These are phyloP conservation scores for Danaus chrysippus DNA, from an alignment of 2,888 invertebrate genomes.

Conservation along the genomic window DNA sequence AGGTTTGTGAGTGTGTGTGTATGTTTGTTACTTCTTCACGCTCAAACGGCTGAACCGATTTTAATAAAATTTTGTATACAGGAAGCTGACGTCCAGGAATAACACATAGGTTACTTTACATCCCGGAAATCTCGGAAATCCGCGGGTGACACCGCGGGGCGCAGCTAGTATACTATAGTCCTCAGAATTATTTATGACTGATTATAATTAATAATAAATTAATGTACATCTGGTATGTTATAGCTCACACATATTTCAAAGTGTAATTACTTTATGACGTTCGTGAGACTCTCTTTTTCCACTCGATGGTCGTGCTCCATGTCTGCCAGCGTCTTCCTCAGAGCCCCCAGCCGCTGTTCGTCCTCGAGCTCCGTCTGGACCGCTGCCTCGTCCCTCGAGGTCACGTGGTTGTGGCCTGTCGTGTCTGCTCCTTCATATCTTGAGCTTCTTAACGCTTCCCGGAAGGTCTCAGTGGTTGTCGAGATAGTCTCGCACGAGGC, in stretches of 20 bases:
- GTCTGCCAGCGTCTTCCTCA: slow-evolving; percentile 36
- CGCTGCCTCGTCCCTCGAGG: slow-evolving; percentile 27
- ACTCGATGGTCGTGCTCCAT: slow-evolving; percentile 49
- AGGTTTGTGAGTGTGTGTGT: too few relatives aligned
- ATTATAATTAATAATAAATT: too few relatives aligned
- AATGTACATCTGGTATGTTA: too few relatives aligned
- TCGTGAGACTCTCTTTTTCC: slow-evolving; percentile 51
- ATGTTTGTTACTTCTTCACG: too few relatives aligned
- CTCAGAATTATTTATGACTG: neutral
- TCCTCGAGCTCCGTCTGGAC: slow-evolving; percentile 18
- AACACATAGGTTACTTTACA: too few relatives aligned
- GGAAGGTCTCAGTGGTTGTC: neutral
- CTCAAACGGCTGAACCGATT: too few relatives aligned
- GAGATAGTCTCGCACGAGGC: slow-evolving; percentile 3
- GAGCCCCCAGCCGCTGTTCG: slow-evolving; percentile 16
- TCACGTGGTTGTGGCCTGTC: neutral
- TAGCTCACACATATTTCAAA: too few relatives aligned
- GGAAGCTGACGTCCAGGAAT: too few relatives aligned
- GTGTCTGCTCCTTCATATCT: slow-evolving; percentile 8
- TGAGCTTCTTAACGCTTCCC: neutral
- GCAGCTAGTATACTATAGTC: neutral
- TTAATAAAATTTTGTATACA: too few relatives aligned
- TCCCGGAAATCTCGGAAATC: too few relatives aligned
- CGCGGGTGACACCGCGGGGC: too few relatives aligned
- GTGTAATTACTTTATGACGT: slow-evolving; percentile 43